Base-by-base conservation (phyloP, 2,888 invertebrate species). In the Caenorhabditis macrosperma region DNA sequence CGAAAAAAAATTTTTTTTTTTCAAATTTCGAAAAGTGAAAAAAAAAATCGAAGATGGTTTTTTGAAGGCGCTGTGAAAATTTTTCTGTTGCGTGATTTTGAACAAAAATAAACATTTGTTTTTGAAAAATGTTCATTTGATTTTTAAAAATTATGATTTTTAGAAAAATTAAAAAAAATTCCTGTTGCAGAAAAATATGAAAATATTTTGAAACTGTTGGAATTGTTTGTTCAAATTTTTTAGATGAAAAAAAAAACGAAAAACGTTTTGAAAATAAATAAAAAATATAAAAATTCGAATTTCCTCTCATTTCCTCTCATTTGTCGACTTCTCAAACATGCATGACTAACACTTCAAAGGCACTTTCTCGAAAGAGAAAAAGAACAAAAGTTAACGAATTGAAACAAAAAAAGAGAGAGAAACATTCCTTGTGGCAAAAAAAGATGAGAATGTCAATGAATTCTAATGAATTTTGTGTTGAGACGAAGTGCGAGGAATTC, bases 381-480 rank as follows among this genome's bases (percentile, higher is more conserved):
- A n/a, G n/a, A n/a, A n/a, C n/a, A n/a, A n/a, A n/a, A n/a, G n/a
- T n/a, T n/a, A n/a, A n/a, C n/a, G n/a, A n/a, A n/a, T n/a, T n/a
- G n/a, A n/a, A n/a, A n/a, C n/a, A n/a, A n/a, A n/a, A n/a, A n/a
- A n/a, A n/a, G n/a, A n/a, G n/a, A n/a, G n/a, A n/a, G n/a, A n/a
- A n/a, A n/a, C n/a, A n/a, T n/a, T n/a, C n/a, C n/a, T n/a, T n/a
- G n/a, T n/a, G n/a, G n/a, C n/a, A 35, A 35, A 35, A 35, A 41
- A 41, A 41, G n/a, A 3, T 41, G 41, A 41, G n/a, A 57, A 52
- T 69, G 48, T 69, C 60, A 69, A 69, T 69, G 69, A 69, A 69
- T 69, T 69, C 69, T 69, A 69, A 69, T 69, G 69, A 69, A 69
- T 69, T 69, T 3, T 41, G 5, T 2, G 41, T 41, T 41, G 3